phyloP scores from a whole-genome alignment of 2,113 vertebrate species.

The Gopherus evgoodei region DNA sequence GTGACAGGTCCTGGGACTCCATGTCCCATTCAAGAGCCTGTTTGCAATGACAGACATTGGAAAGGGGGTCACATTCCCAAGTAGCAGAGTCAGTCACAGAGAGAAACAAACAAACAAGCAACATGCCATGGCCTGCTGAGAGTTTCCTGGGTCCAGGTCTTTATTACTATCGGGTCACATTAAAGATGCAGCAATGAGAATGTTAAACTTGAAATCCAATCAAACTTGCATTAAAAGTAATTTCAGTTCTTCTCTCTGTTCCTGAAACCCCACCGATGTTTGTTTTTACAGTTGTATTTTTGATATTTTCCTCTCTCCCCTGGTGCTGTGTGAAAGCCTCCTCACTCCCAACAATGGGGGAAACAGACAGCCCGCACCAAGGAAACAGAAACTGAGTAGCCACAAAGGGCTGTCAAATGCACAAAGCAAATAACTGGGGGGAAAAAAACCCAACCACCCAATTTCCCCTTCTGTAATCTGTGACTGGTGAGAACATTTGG shows the following conservation, averaged over 20 bases:
- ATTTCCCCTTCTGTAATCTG: not conserved
- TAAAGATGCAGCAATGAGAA: no score
- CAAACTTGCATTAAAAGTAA: no score
- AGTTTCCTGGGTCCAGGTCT: no score
- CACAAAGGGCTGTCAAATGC: not conserved
- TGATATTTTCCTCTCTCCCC: no score
- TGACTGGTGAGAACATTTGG: not conserved
- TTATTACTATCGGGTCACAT: no score
- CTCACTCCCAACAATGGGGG: not conserved
- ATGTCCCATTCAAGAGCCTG: slow-evolving; percentile 68
- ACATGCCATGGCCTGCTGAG: not conserved
- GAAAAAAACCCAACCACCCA: accelerated
- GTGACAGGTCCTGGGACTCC: slow-evolving; percentile 48
- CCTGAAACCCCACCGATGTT: no score
- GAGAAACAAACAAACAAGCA: not conserved
- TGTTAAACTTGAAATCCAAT: no score
- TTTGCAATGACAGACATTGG: not conserved
- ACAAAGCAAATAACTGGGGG: no score
- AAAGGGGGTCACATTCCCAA: not conserved
- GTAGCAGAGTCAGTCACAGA: no score
- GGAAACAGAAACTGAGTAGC: not conserved
- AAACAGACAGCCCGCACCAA: not conserved
- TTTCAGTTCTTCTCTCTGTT: no score
- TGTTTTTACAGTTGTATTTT: no score
- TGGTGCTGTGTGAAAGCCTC: no score